phyloP scores from a whole-genome alignment of 2,797 vertebrate genomes.

The Bovichtus variegatus region DNA sequence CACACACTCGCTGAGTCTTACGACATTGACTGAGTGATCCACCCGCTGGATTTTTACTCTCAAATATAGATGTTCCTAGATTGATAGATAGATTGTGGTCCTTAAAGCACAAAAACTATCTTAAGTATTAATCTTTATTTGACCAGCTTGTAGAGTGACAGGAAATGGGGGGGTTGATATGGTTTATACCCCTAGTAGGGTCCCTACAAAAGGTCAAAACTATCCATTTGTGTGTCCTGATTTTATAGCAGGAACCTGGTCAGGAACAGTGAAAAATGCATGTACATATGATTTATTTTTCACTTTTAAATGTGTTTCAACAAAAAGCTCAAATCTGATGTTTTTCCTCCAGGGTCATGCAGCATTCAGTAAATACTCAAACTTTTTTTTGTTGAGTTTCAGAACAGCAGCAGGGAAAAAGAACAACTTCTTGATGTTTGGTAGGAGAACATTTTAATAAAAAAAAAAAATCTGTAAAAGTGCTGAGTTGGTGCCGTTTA shows the following conservation, averaged over 20 bases:
- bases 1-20: constrained; percentile 1
- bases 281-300: too few relatives aligned
- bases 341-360: too few relatives aligned
- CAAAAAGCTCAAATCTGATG: too few relatives aligned
- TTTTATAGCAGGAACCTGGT: background rate
- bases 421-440: too few relatives aligned
- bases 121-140: background rate
- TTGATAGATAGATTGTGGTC: background rate
- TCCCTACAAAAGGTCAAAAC: background rate
- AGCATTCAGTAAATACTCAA: background rate
- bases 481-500: background rate
- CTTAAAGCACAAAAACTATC: background rate
- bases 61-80: too few relatives aligned
- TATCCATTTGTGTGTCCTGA: too few relatives aligned
- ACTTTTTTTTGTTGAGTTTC: background rate
- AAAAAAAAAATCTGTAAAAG: constrained; percentile 5
- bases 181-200: too few relatives aligned
- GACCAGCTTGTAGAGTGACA: background rate
- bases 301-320: too few relatives aligned
- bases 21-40: too few relatives aligned
- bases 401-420: too few relatives aligned
- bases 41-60: too few relatives aligned
- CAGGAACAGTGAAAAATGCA: background rate
- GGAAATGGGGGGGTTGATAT: background rate
- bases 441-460: too few relatives aligned